Evolutionary conservation across 2,797 vertebrate genomes (phyloP).

Genomic region (Hoplostethus mediterraneus): DNA sequence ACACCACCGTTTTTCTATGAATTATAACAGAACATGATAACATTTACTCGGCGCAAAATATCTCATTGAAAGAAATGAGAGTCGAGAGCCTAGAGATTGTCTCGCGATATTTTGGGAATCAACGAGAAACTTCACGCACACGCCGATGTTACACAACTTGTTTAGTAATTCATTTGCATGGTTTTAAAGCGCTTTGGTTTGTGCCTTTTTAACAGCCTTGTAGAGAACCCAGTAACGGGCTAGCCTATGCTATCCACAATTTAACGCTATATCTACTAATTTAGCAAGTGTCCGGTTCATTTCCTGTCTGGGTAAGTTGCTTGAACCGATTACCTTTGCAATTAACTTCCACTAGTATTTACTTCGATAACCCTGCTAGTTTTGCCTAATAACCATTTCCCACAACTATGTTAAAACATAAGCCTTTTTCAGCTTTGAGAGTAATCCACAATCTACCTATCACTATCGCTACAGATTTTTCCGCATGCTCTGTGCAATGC

Average conservation of each 20-base stretch:
- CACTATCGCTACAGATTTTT: too few species aligned
- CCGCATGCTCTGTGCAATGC: too few species aligned
- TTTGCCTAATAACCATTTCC: too few species aligned
- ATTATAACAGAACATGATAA: not conserved
- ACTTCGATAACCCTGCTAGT: too few species aligned
- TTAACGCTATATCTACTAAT: too few species aligned
- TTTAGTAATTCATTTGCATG: conserved; percentile 56
- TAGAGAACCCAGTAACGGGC: not conserved
- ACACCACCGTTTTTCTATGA: not conserved
- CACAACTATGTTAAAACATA: not conserved
- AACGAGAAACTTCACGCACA: rapidly evolving
- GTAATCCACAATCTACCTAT: too few species aligned
- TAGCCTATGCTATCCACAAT: too few species aligned
- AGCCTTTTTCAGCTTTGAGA: too few species aligned
- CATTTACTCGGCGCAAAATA: not conserved
- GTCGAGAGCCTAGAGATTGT: not conserved
- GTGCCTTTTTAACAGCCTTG: not conserved
- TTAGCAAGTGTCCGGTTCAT: not conserved
- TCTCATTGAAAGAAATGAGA: too few species aligned
- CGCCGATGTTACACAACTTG: conserved; percentile 37
- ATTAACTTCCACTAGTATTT: too few species aligned
- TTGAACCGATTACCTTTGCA: not conserved
- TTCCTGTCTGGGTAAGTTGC: conserved; percentile 54
- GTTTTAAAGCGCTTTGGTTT: not conserved
- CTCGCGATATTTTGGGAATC: conserved; percentile 48